Evolutionary conservation across 2,113 vertebrate genomes (phyloP), one percentile per base, ranked within the genome.

Genomic region (Ursus arctos): DNA sequence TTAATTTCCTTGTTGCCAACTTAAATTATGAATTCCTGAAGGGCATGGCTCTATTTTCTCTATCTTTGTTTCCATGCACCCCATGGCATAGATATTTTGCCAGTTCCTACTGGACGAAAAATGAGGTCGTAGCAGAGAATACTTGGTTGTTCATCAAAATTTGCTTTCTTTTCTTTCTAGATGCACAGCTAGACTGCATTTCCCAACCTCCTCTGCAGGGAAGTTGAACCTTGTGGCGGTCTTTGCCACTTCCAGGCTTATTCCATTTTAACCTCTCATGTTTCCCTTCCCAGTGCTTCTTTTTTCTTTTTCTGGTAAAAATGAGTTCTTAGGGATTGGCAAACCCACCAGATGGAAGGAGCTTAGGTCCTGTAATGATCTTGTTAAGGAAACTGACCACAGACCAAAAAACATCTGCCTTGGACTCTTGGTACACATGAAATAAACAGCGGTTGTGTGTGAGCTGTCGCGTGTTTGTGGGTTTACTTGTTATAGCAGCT

Each of bases 401-500:
- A 79, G 2, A 18, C 57, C 51, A 88, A 16, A n/a, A 86, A 86
- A 26, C 8, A 33, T 43, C 24, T 71, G 13, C 47, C 6, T n/a
- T 92, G 57, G 14, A 28, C 57, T 82, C 63, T 71, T 43, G 53
- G 6, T 24, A 74, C 36, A 19, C 16, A 33, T 81, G 9, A 85
- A 65, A 47, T 63, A 88, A 89, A 36, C 4, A 40, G 2, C 2
- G 2, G 1, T 15, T n/a, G 0, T 69, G 1, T 71, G 31, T 79
- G 59, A 61, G 6, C 9, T 2, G 11, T 7, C 11, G 0, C 0
- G 0, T 61, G 24, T 5, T 40, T 16, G 26, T 16, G 8, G 49
- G 13, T 69, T 51, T 61, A 61, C 71, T 74, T n/a, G 8, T 57
- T 84, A 28, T 4, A 7, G n/a, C 22, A 88, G 18, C 36, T 71